These are phyloP conservation scores for Drosophila nigromelanica DNA, from an alignment of 1,140 invertebrate species.

Conservation along the genomic window DNA sequence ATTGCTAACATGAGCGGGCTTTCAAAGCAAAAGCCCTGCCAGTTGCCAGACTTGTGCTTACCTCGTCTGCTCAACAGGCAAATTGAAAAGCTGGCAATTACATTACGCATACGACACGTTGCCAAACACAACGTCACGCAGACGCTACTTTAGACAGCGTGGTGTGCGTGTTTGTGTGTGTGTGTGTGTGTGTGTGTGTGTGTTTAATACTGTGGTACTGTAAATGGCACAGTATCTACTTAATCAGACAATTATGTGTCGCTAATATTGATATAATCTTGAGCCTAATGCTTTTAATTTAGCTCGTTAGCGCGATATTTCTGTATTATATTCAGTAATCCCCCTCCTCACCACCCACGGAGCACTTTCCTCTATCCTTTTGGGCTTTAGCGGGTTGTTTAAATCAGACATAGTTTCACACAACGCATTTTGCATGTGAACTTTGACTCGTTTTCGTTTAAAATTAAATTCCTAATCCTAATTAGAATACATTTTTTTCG, in stretches of 20 bases:
- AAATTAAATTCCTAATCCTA: too few relatives aligned
- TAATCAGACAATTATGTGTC: slow-evolving; percentile 76
- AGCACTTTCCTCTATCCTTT: slow-evolving; percentile 1
- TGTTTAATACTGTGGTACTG: slow-evolving; percentile 9
- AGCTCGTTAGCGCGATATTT: slow-evolving; percentile 42
- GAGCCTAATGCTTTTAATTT: slow-evolving; percentile 74
- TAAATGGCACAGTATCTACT: slow-evolving; percentile 43
- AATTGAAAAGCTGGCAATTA: slow-evolving; percentile 58
- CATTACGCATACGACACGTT: slow-evolving; percentile 67
- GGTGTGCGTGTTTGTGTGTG: not conserved
- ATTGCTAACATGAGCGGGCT: slow-evolving; percentile 48
- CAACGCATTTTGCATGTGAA: not conserved
- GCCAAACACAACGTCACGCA: slow-evolving; percentile 33
- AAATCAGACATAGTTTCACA: not conserved
- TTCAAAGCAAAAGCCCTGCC: slow-evolving; percentile 29
- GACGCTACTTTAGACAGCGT: slow-evolving; percentile 1
- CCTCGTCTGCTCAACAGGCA: slow-evolving; percentile 23
- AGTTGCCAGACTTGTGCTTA: not conserved
- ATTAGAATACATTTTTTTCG: slow-evolving; percentile 12
- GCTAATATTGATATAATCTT: slow-evolving; percentile 74
- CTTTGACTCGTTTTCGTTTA: too few relatives aligned
- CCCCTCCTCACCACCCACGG: too few relatives aligned
- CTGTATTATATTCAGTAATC: slow-evolving; percentile 1
- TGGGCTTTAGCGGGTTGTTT: not conserved
- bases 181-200: not conserved